Evolutionary conservation across 2,888 invertebrate species (phyloP).

Genomic region (Melinaea marsaeus): DNA sequence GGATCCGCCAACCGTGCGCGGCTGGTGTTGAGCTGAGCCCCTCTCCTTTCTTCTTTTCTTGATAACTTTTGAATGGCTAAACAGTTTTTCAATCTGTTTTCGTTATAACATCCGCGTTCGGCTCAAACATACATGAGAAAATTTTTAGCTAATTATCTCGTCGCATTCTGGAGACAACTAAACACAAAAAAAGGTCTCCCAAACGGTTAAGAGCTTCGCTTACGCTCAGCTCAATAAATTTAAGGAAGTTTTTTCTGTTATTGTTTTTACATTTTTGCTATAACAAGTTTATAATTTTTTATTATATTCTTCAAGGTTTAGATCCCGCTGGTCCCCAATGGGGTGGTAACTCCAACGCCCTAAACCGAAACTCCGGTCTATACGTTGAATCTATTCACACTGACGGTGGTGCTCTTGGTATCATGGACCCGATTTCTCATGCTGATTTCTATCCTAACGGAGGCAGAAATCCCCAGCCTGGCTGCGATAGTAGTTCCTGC

Average conservation of each 20-base stretch:
- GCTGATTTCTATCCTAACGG: slow-evolving; percentile 50
- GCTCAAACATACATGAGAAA: too few species aligned
- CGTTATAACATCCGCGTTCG: too few species aligned
- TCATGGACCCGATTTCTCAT: slow-evolving; percentile 40
- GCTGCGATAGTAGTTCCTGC: slow-evolving; percentile 37
- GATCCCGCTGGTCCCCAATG: slow-evolving; percentile 49
- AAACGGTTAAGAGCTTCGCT: too few species aligned
- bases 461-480: slow-evolving; percentile 42
- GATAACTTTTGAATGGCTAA: too few species aligned
- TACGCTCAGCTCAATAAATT: neutral
- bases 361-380: slow-evolving; percentile 36
- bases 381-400: slow-evolving; percentile 52
- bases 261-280: neutral
- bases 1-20: too few species aligned
- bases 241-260: neutral
- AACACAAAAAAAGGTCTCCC: too few species aligned
- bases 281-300: neutral
- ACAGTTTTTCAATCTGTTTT: too few species aligned
- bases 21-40: too few species aligned
- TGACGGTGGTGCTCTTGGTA: slow-evolving; percentile 44
- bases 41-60: too few species aligned
- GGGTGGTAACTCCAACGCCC: slow-evolving; percentile 37
- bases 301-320: slow-evolving; percentile 36
- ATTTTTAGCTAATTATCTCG: too few species aligned
- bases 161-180: too few species aligned